Percentiles rank a stretch among this genome's conserved stretches.
phyloP scores from a whole-genome alignment of 2,113 vertebrate species.

The Pitta sordida region DNA sequence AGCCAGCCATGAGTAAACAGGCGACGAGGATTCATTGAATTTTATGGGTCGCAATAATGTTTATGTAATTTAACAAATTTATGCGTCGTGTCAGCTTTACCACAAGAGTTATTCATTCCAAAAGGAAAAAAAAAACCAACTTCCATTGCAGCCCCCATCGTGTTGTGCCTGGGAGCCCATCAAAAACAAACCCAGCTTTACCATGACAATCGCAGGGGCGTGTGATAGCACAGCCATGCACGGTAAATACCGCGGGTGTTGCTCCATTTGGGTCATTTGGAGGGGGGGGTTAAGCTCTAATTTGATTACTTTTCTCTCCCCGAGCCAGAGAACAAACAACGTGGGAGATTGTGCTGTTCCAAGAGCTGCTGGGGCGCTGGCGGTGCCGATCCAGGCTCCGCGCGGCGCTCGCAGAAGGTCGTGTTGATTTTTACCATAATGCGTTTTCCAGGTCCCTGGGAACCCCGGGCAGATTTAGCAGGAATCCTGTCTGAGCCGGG shows the following conservation, averaged over 20 bases:
- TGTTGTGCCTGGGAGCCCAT: not conserved
- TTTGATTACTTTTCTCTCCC: not conserved
- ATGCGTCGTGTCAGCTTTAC: constrained; percentile 67
- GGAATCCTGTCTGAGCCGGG: not conserved
- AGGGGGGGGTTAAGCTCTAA: not conserved
- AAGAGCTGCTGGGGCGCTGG: not conserved
- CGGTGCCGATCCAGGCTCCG: not conserved
- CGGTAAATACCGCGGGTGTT: rapidly evolving
- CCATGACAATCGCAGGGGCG: not conserved
- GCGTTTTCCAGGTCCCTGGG: not conserved
- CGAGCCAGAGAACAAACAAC: not conserved
- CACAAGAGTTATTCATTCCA: constrained; percentile 71
- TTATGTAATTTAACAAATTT: constrained; percentile 81
- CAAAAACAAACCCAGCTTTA: not conserved
- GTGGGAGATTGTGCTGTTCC: not conserved
- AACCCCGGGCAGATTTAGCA: not conserved
- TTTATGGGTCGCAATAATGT: constrained; percentile 81
- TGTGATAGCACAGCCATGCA: not conserved
- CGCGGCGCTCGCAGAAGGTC: not conserved
- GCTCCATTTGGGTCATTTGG: not conserved
- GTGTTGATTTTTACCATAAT: not conserved
- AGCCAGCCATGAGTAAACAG: constrained; percentile 75
- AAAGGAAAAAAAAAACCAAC: constrained; percentile 59
- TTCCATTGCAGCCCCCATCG: not conserved
- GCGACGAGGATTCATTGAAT: constrained; percentile 73